Evolutionary conservation across 37 sponge, comb jelly and placozoan genomes (phyloP), one percentile per base, ranked within the genome.

Genomic region (Chondrosia reniformis): DNA sequence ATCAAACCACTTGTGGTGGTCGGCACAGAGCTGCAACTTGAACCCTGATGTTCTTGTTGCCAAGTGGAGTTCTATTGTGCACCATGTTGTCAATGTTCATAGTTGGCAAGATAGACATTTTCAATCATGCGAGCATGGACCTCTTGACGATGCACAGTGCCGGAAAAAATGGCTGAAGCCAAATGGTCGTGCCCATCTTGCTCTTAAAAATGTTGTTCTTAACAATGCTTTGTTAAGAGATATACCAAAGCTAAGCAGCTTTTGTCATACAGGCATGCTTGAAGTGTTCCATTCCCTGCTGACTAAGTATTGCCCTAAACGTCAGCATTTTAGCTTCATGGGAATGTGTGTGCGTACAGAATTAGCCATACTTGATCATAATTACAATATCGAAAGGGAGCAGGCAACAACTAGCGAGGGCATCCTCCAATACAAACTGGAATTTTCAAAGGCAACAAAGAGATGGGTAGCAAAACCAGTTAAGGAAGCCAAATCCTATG

Each of bases 271-370:
- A 61, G 78, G 61, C 61, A 27, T n/a, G 61, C 62, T 77, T 40
- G 78, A 77, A 38, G 59, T 77, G 31, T 58, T 57, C 78, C 59
- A 77, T 57, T 57, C 78, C 59, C 43, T 77, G 78, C 25, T 77
- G 40, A 56, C 37, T 28, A 59, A 77, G 61, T 61, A 77, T 62
- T 77, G 78, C 56, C 78, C 78, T 33, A 77, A 77, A 77, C 54
- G 77, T 27, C 63, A 77, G 78, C 63, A 77, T 33, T 77, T 77
- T 57, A 77, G 76, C 55, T 54, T 55, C 56, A 76, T 40, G 59
- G 78, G 40, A 57, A 77, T 77, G 78, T 38, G 24, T 57, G 56
- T 45, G 38, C 33, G 63, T 57, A 77, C 61, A 15, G 32, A 58
- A 34, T 45, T 38, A 37, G 78, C 78, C 58, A 57, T 77, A 61